Conservation (phyloP, 2,888 invertebrate genomes). For the Celastrina argiolus region DNA sequence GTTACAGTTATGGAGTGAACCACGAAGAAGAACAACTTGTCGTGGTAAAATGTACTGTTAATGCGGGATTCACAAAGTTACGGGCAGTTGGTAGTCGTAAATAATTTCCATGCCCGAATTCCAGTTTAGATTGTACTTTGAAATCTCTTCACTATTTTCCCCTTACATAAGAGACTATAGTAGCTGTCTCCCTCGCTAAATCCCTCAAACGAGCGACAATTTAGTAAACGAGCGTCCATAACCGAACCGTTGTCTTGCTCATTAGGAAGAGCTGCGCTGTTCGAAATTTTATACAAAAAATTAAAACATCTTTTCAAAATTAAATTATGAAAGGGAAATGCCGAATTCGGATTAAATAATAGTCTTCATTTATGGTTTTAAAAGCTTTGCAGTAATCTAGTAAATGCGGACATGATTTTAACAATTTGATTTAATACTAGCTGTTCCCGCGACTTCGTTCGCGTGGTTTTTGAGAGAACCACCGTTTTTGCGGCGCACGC, state of each 20-base stretch:
- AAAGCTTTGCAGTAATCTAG: neutral
- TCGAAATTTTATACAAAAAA: neutral
- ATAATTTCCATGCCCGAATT: no score
- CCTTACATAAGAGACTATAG: neutral
- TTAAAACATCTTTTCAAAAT: slow-evolving; percentile 16
- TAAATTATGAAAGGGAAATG: neutral
- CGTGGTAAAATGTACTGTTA: no score
- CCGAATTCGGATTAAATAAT: neutral
- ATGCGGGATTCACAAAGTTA: no score
- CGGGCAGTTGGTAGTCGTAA: no score
- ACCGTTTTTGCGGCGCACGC: no score
- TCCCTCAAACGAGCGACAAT: slow-evolving; percentile 8
- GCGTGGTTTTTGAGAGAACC: no score
- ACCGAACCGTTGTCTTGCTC: slow-evolving; percentile 2
- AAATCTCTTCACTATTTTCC: neutral
- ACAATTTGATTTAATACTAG: neutral
- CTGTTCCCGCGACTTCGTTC: no score
- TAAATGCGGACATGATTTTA: neutral
- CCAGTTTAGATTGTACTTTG: neutral
- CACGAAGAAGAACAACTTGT: no score
- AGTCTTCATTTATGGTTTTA: neutral
- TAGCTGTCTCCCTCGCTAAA: neutral
- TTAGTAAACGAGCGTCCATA: neutral
- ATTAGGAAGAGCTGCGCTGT: neutral
- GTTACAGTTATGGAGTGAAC: no score